Conservation (phyloP, 2,113 vertebrate species). For the Gasterosteus nipponicus region DNA sequence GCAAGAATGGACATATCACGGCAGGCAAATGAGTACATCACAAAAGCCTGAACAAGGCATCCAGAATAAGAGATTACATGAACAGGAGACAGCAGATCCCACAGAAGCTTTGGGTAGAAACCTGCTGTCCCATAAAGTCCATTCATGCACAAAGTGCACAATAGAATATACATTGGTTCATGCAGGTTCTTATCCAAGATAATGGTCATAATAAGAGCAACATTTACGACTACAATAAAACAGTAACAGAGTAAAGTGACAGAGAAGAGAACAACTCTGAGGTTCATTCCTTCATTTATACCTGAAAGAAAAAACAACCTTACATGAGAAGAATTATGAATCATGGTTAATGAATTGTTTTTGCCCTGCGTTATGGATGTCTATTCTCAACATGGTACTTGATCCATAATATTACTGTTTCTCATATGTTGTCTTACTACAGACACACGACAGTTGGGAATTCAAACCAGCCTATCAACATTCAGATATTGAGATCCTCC, state of each 20-base stretch:
- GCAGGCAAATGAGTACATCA: constrained; percentile 39
- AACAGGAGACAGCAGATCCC: constrained; percentile 48
- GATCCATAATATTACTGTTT: background rate
- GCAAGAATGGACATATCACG: constrained; percentile 52
- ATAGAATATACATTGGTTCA: constrained; percentile 65
- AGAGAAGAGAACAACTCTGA: constrained; percentile 21
- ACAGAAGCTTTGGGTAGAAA: constrained; percentile 61
- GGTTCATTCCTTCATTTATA: constrained; percentile 25
- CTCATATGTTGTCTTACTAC: background rate
- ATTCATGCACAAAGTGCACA: constrained; percentile 60
- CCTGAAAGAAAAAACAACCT: constrained; percentile 44
- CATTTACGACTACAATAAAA: constrained; percentile 37
- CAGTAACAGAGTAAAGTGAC: constrained; percentile 54
- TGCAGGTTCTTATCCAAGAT: constrained; percentile 54
- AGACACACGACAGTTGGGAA: too few species aligned
- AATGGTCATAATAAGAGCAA: constrained; percentile 43
- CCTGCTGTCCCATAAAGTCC: constrained; percentile 53
- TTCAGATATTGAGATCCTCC: too few species aligned
- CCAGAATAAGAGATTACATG: constrained; percentile 51
- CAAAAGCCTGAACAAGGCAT: constrained; percentile 51
- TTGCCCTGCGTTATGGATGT: background rate
- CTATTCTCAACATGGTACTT: background rate
- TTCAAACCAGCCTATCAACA: too few species aligned
- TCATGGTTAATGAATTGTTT: background rate
- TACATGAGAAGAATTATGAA: constrained; percentile 29